Base-by-base conservation (phyloP, 1,140 invertebrate genomes). In the Lysiphlebus fabarum region DNA sequence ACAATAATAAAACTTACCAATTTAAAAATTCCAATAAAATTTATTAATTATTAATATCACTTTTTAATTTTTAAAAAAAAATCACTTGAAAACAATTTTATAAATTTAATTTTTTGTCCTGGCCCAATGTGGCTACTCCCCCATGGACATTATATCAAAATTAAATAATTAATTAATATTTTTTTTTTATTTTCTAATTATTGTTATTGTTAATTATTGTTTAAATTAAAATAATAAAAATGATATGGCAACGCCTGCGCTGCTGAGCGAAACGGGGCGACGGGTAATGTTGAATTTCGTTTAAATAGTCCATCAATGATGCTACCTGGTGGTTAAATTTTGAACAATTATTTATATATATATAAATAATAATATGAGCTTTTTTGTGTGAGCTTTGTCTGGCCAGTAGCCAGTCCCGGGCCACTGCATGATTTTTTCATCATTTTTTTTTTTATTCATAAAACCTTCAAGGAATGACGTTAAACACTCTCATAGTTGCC, bases 201-300 rank as follows among this genome's bases (percentile, higher is more conserved):
- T 26, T 26, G 17, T 26, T 26, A 26, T 66, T 37, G 40, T 43
- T 33, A 36, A 49, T 33, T 50, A 34, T 42, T 41, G 26, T n/a
- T 53, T 26, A 26, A 26, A 26, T 26, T 26, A 26, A 26, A 26
- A 26, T 17, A 58, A 33, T 50, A 44, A 61, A 61, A 64, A 59
- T 59, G 53, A 62, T 61, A 68, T 66, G 72, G 67, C 74, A 78
- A 78, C 75, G 75, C 71, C 74, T 77, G 76, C 74, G 76, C 70
- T 76, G 73, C 75, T 74, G 70, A 73, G 76, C 75, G 71, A 77
- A 75, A 78, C 76, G 78, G 79, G 77, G 76, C 74, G 68, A 71
- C 68, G 71, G 69, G 62, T 65, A 64, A 64, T 60, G 65, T 64
- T 63, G 70, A 70, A 73, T 73, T 70, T 75, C 68, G 65, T 70